phyloP scores from a whole-genome alignment of 2,113 vertebrate genomes.

The Diglossa brunneiventris region DNA sequence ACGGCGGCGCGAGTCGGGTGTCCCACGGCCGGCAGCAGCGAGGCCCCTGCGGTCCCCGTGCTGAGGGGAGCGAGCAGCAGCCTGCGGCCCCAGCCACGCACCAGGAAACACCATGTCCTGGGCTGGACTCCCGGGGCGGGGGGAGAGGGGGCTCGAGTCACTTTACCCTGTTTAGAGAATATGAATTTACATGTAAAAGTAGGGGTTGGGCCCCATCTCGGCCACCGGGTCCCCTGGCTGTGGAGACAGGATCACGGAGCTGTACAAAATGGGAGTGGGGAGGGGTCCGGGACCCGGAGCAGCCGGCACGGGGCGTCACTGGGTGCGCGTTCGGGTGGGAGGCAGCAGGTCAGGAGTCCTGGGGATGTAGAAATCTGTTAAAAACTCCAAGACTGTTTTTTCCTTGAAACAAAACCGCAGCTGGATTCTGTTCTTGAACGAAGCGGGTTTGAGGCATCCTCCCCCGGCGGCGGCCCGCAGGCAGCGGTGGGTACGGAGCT shows the following conservation, averaged over 20 bases:
- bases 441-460: constrained; percentile 11
- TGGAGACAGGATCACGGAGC: constrained; percentile 56
- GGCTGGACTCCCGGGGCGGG: neutral
- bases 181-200: constrained; percentile 76
- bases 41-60: neutral
- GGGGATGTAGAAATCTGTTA: constrained; percentile 57
- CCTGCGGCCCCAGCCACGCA: neutral
- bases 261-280: constrained; percentile 69
- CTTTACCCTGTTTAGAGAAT: constrained; percentile 81
- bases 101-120: constrained; percentile 2
- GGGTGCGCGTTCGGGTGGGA: neutral
- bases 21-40: neutral
- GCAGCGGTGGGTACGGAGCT: constrained; percentile 21
- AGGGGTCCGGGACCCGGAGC: neutral
- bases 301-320: neutral
- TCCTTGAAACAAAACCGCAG: constrained; percentile 18
- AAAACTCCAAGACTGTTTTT: constrained; percentile 53
- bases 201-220: constrained; percentile 63
- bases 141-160: constrained; percentile 28
- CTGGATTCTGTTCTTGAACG: neutral
- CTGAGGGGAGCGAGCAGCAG: neutral
- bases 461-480: neutral
- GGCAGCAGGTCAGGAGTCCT: neutral
- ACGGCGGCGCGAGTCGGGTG: neutral
- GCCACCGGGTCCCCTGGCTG: constrained; percentile 13